Evolutionary conservation across 2,797 vertebrate genomes (phyloP).

Genomic region (Channa striata): DNA sequence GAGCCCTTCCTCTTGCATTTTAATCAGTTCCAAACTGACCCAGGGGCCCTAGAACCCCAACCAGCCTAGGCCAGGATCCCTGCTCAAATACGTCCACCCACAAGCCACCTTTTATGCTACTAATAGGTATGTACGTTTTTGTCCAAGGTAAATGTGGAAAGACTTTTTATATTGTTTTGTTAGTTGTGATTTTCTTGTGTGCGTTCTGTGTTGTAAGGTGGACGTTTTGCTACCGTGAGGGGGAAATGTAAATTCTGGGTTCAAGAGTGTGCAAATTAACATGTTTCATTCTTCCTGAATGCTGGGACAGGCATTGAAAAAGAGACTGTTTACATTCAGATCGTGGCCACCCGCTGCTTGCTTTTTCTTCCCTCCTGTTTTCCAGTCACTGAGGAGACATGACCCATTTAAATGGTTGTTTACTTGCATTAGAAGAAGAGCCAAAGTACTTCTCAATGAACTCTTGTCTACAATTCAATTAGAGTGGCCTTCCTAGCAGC

Average conservation of each 20-base stretch:
- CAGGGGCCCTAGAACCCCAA: slow-evolving; percentile 66
- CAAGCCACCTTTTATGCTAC: slow-evolving; percentile 50
- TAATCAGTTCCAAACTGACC: slow-evolving; percentile 76
- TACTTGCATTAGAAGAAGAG: slow-evolving; percentile 87
- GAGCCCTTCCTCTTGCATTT: slow-evolving; percentile 77
- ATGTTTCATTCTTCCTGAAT: slow-evolving; percentile 83
- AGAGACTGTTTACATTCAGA: slow-evolving; percentile 84
- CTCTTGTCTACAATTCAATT: slow-evolving; percentile 92
- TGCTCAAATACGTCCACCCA: slow-evolving; percentile 57
- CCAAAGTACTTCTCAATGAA: slow-evolving; percentile 87
- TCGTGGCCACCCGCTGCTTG: slow-evolving; percentile 80
- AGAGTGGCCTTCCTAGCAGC: slow-evolving; percentile 82
- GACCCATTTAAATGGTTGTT: slow-evolving; percentile 90
- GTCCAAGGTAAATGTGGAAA: slow-evolving; percentile 33
- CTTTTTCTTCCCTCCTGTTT: slow-evolving; percentile 81
- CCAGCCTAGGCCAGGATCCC: slow-evolving; percentile 52
- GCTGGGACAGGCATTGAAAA: slow-evolving; percentile 85
- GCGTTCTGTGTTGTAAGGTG: slow-evolving; percentile 33
- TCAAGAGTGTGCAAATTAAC: slow-evolving; percentile 81
- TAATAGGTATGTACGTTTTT: slow-evolving; percentile 49
- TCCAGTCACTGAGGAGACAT: slow-evolving; percentile 83
- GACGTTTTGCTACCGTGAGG: slow-evolving; percentile 39
- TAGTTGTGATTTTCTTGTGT: slow-evolving; percentile 45
- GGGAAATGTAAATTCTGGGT: slow-evolving; percentile 52
- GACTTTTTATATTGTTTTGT: background rate